These are phyloP conservation scores for Bujurquina vittata DNA, from an alignment of 2,113 vertebrate species.

Conservation along the genomic window DNA sequence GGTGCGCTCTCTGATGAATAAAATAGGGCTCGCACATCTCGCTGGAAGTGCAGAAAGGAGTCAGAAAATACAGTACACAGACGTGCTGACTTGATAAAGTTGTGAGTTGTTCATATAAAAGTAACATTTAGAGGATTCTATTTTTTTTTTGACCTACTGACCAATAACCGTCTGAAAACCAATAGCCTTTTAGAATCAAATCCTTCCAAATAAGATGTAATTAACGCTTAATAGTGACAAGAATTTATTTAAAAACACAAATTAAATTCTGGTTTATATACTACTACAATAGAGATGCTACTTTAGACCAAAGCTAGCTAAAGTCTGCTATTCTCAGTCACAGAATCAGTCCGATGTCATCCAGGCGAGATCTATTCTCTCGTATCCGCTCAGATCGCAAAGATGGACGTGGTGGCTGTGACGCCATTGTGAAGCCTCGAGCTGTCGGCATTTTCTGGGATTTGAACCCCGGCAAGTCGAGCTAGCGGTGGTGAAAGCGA, in stretches of 20 bases:
- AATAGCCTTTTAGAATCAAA: conserved; percentile 26
- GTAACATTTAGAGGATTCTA: conserved; percentile 26
- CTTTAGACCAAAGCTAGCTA: conserved; percentile 64
- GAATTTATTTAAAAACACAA: conserved; percentile 19
- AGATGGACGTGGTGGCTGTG: background rate
- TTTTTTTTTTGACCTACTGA: conserved; percentile 27
- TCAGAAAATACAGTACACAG: background rate
- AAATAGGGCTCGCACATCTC: conserved; percentile 31
- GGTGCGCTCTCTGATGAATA: background rate
- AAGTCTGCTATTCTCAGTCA: background rate
- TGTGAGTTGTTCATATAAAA: conserved; percentile 12
- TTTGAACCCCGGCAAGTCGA: background rate
- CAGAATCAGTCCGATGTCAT: background rate
- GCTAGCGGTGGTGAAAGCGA: background rate
- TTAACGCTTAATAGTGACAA: background rate
- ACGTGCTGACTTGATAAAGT: background rate
- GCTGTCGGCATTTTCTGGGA: background rate
- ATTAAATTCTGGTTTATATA: conserved; percentile 1
- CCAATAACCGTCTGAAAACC: conserved; percentile 27
- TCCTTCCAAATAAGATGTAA: conserved; percentile 20
- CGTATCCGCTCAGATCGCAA: conserved; percentile 11
- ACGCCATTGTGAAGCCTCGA: background rate
- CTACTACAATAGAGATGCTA: conserved; percentile 21
- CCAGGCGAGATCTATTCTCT: conserved; percentile 15
- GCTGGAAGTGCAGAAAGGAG: background rate